Evolutionary conservation across 2,113 vertebrate genomes (phyloP).

Genomic region (Diglossa brunneiventris): DNA sequence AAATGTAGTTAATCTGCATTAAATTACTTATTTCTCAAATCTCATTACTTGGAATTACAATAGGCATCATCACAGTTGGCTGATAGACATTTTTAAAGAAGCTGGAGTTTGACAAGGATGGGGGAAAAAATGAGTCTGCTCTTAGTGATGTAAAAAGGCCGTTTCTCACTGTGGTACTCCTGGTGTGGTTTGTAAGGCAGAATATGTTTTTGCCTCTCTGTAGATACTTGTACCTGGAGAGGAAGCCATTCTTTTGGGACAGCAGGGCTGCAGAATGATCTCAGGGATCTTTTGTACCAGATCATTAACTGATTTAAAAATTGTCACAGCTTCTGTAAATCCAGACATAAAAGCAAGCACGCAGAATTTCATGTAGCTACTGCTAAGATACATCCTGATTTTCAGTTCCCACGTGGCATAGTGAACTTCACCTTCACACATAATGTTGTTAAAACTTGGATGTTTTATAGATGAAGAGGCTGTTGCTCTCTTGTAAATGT

Average conservation of each 20-base stretch:
- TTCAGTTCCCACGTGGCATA: not conserved
- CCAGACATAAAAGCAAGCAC: not conserved
- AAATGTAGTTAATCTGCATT: not conserved
- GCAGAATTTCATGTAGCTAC: not conserved
- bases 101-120: not conserved
- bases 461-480: conserved; percentile 55
- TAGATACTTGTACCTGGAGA: not conserved
- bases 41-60: not conserved
- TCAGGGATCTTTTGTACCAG: not conserved
- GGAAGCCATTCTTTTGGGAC: not conserved
- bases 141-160: not conserved
- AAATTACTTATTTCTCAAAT: not conserved
- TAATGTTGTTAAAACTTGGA: conserved; percentile 39
- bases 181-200: not conserved
- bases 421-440: conserved; percentile 14
- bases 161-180: not conserved
- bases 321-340: not conserved
- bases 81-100: not conserved
- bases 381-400: not conserved
- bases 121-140: not conserved
- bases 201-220: fast-evolving
- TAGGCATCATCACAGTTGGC: not conserved
- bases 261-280: not conserved
- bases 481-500: conserved; percentile 55
- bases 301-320: not conserved